A percentile compares a stretch with the other conserved stretches of the same genome.
Evolutionary conservation across 2,888 invertebrate species (phyloP).

Genomic region (Melipona bicolor): DNA sequence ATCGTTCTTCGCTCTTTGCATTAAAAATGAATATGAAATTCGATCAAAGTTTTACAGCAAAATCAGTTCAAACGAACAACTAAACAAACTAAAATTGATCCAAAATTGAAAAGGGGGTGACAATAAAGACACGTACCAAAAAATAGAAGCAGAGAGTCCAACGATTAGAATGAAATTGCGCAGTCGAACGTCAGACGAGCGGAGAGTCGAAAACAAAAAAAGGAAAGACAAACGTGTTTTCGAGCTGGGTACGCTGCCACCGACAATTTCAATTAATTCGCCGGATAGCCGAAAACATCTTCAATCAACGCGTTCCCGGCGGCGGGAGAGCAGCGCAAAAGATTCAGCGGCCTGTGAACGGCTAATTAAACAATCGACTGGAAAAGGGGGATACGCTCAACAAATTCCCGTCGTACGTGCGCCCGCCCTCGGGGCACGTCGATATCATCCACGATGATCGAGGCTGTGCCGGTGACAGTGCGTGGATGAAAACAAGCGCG

Average conservation of each 20-base stretch:
- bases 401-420: constrained; percentile 40
- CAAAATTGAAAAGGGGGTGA: neutral
- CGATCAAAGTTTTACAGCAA: no score
- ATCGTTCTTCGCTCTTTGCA: no score
- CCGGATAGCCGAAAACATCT: constrained; percentile 25
- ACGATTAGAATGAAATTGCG: neutral
- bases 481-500: constrained; percentile 17
- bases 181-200: neutral
- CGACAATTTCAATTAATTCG: constrained; percentile 41
- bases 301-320: constrained; percentile 34
- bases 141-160: neutral
- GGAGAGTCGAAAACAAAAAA: no score
- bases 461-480: constrained; percentile 8
- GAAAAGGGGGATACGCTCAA: constrained; percentile 35
- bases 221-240: neutral
- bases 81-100: neutral
- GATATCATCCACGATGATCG: constrained; percentile 41
- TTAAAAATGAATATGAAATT: no score
- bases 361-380: constrained; percentile 54
- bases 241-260: neutral
- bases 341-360: constrained; percentile 14
- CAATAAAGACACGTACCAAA: neutral
- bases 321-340: constrained; percentile 27
- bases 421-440: constrained; percentile 16
- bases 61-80: no score